Evolutionary conservation across 1,140 invertebrate genomes (phyloP).

Genomic region (Yoshiicerus persimilis): DNA sequence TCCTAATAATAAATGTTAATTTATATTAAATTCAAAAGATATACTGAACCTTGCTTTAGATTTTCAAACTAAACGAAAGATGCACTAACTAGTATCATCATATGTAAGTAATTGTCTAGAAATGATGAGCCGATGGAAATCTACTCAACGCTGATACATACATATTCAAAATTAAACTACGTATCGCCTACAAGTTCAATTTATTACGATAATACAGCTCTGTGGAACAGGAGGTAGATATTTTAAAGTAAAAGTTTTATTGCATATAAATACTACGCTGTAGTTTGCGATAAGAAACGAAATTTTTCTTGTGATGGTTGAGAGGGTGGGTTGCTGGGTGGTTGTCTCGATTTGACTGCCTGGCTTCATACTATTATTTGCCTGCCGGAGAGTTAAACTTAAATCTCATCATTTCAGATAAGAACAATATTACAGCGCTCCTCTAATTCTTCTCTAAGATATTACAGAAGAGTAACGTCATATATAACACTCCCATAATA

Average conservation of each 20-base stretch:
- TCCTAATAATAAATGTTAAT: background rate
- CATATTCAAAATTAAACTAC: background rate
- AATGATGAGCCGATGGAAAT: background rate
- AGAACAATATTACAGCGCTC: background rate
- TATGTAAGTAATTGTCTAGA: background rate
- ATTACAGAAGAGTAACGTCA: background rate
- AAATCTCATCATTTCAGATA: constrained; percentile 1
- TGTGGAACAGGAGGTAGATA: background rate
- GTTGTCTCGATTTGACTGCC: background rate
- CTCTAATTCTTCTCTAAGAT: background rate
- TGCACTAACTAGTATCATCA: too few relatives aligned
- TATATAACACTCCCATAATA: background rate
- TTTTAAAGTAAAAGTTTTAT: background rate
- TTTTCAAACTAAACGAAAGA: background rate
- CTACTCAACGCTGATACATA: background rate
- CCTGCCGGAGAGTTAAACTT: background rate
- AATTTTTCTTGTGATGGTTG: background rate
- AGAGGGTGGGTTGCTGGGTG: background rate
- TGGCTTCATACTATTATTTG: background rate
- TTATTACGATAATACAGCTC: background rate
- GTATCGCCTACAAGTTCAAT: background rate
- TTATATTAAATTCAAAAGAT: too few relatives aligned
- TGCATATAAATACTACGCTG: background rate
- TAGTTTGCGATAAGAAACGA: background rate
- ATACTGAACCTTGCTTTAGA: too few relatives aligned